phyloP scores from a whole-genome alignment of 2,113 vertebrate species.

The Hepsetus odoe region DNA sequence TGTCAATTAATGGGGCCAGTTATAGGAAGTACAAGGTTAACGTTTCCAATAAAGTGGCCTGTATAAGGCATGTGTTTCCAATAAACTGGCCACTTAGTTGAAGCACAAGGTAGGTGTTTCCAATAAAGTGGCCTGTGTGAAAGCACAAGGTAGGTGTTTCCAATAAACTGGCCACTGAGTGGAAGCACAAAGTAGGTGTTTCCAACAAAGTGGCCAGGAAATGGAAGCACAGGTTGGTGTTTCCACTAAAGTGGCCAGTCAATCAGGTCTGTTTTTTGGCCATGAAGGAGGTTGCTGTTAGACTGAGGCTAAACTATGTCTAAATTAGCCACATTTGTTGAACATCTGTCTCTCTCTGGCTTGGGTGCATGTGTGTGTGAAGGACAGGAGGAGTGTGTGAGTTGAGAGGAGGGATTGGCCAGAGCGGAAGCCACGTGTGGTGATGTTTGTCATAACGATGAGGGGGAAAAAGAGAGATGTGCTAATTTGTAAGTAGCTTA shows the following conservation, averaged over 20 bases:
- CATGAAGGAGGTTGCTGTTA: not conserved
- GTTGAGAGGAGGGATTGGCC: constrained; percentile 1
- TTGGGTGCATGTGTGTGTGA: not conserved
- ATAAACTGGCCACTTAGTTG: too few relatives aligned
- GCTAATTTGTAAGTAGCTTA: constrained; percentile 48
- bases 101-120: not conserved
- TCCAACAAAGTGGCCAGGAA: too few relatives aligned
- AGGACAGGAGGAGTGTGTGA: not conserved
- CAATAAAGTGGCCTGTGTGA: too few relatives aligned
- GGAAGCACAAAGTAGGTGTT: not conserved
- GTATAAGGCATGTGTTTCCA: too few relatives aligned
- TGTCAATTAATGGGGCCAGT: too few relatives aligned
- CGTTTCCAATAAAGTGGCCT: too few relatives aligned
- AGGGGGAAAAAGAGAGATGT: constrained; percentile 20
- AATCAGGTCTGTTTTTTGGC: not conserved
- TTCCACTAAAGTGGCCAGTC: too few relatives aligned
- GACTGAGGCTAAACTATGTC: not conserved
- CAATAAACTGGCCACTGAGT: too few relatives aligned
- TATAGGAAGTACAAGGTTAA: too few relatives aligned
- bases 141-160: too few relatives aligned
- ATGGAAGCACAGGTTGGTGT: too few relatives aligned
- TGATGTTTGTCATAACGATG: constrained; percentile 34
- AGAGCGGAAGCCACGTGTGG: not conserved
- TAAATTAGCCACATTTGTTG: constrained; percentile 43
- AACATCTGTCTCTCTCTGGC: not conserved